These are phyloP conservation scores for Ephestia elutella DNA, from an alignment of 1,140 invertebrate species.

Conservation along the genomic window DNA sequence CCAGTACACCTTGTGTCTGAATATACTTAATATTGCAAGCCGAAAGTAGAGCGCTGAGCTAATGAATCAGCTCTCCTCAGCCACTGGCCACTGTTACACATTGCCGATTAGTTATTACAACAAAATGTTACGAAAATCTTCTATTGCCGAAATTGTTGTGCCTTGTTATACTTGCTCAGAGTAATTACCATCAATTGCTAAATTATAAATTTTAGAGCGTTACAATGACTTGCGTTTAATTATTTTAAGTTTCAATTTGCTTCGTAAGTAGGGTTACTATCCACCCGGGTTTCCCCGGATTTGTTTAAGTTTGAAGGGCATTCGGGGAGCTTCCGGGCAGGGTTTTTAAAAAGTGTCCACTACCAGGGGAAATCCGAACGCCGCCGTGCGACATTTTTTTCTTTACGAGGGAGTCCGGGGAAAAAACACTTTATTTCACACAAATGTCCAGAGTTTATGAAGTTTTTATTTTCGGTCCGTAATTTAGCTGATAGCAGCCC, in stretches of 20 bases:
- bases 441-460: too few species aligned
- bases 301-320: too few species aligned
- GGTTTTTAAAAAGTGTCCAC: too few species aligned
- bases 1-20: not conserved
- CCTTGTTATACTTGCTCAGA: conserved; percentile 15
- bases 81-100: conserved; percentile 12
- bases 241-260: not conserved
- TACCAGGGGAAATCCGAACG: too few species aligned
- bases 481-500: too few species aligned
- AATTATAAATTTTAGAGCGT: conserved; percentile 5
- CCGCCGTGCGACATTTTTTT: too few species aligned
- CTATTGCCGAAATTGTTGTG: conserved; percentile 12
- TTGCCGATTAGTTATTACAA: conserved; percentile 15
- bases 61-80: conserved; percentile 12
- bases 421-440: too few species aligned
- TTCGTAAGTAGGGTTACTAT: too few species aligned
- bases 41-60: conserved; percentile 14
- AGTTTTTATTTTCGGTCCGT: too few species aligned
- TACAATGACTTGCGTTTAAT: not conserved
- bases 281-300: too few species aligned
- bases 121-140: conserved; percentile 16
- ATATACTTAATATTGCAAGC: conserved; percentile 9
- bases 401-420: too few species aligned
- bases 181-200: conserved; percentile 13
- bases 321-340: too few species aligned